Base-by-base conservation (phyloP, 2,888 invertebrate species). In the Amiota communis region DNA sequence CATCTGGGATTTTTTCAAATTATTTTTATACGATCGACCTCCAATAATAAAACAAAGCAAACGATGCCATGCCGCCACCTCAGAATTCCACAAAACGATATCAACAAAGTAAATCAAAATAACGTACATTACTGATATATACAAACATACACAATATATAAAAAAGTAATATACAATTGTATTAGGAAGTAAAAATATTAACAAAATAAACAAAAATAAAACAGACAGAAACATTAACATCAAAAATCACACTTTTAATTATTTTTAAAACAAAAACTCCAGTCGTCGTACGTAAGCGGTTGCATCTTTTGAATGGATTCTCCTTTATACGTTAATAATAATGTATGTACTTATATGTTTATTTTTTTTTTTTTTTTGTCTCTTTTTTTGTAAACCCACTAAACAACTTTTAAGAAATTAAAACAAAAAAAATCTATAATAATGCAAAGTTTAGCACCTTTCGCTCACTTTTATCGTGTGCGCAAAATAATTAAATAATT, bases 371-470 rank as follows among this genome's bases (percentile, higher is more conserved):
- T 53, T n/a, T 53, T 13, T 53, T 53, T 53, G 53, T 13, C 2
- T 53, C 15, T 53, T 15, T 15, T 53, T 53, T 53, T 53, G 2
- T 53, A 15, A 15, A 15, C n/a, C 15, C 15, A 13, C 15, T 53
- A 53, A 53, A 53, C 13, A 15, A 53, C 53, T 15, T 53, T 15
- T 53, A 15, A 13, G 53, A 53, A 13, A 63, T 63, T 9, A 46
- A 63, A 63, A 46, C 36, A 63, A 63, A 10, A 20, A 59, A 12
- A 20, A 63, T 17, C 12, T 36, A 63, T n/a, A 63, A 13, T n/a
- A 13, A 12, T 23, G 36, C 63, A 63, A 63, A 63, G 46, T 63
- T 63, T 36, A 63, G 63, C 63, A 63, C 63, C 63, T 63, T 63
- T 63, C 13, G 9, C 36, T 63, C 12, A 12, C 46, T 12, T 12